Evolutionary conservation across 2,888 invertebrate species (phyloP).

Genomic region (Thecophora atra): DNA sequence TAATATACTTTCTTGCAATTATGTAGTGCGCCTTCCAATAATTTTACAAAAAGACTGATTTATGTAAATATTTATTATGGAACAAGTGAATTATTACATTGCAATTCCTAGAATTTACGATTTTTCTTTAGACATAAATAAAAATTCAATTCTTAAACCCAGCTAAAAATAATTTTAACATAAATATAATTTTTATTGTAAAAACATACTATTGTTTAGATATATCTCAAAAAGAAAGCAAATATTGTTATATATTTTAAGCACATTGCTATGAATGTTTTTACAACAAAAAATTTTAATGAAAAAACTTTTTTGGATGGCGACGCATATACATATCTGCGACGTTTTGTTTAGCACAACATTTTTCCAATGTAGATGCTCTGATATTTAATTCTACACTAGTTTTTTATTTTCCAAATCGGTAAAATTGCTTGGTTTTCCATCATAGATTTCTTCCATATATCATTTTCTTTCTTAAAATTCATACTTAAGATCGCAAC

Average conservation of each 20-base stretch:
- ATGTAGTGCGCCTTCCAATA: no score
- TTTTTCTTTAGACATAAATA: neutral
- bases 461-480: no score
- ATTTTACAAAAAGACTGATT: neutral
- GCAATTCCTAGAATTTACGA: slow-evolving; percentile 9
- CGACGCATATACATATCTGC: neutral
- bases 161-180: neutral
- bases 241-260: neutral
- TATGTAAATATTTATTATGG: neutral
- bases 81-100: neutral
- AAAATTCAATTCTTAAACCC: neutral
- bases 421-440: neutral
- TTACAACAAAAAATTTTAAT: neutral
- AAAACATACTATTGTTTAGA: neutral
- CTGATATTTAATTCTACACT: no score
- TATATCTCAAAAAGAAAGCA: neutral
- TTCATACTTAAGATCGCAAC: neutral
- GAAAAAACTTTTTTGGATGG: neutral
- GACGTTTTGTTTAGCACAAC: no score
- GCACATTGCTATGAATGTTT: neutral
- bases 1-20: no score
- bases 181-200: neutral
- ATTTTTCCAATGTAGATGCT: no score
- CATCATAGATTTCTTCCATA: no score
- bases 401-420: no score